Evolutionary conservation across 1,140 invertebrate species (phyloP).

Genomic region (Geopemphigus sp.): DNA sequence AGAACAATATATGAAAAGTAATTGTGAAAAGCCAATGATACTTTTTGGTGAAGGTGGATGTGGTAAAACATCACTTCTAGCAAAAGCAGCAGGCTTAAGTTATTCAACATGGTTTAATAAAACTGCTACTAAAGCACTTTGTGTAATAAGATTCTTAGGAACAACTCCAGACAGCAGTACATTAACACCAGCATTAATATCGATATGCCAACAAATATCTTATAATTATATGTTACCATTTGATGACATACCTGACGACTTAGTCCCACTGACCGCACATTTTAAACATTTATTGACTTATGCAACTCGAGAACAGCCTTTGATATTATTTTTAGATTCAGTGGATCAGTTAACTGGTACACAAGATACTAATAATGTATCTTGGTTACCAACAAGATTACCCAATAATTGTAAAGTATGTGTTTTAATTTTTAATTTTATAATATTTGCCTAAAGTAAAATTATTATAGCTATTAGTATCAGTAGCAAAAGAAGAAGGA

Average conservation of each 20-base stretch:
- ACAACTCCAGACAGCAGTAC: slow-evolving; percentile 96
- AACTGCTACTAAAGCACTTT: slow-evolving; percentile 68
- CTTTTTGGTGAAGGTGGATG: slow-evolving; percentile 94
- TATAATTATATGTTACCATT: slow-evolving; percentile 92
- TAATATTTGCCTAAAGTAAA: not conserved
- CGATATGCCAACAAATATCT: slow-evolving; percentile 93
- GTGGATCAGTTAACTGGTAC: slow-evolving; percentile 94
- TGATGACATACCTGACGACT: slow-evolving; percentile 91
- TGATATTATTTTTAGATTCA: slow-evolving; percentile 86
- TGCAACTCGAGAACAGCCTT: slow-evolving; percentile 76
- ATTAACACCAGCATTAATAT: slow-evolving; percentile 88
- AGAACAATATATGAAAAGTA: slow-evolving; percentile 80
- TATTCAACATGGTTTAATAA: slow-evolving; percentile 69
- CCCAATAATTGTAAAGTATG: slow-evolving; percentile 86
- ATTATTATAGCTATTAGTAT: slow-evolving; percentile 74
- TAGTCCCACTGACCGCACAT: slow-evolving; percentile 91
- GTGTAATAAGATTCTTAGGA: slow-evolving; percentile 89
- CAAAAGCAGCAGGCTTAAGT: slow-evolving; percentile 84
- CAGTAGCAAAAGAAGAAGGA: slow-evolving; percentile 81
- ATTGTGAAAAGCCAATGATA: slow-evolving; percentile 84
- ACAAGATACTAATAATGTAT: slow-evolving; percentile 90
- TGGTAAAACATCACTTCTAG: slow-evolving; percentile 93
- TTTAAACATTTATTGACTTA: slow-evolving; percentile 89
- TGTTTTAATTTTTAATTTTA: slow-evolving; percentile 13
- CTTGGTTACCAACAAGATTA: slow-evolving; percentile 90